Base-by-base conservation (phyloP, 37 sponge, comb jelly and placozoan species). In the Haliclona indistincta region DNA sequence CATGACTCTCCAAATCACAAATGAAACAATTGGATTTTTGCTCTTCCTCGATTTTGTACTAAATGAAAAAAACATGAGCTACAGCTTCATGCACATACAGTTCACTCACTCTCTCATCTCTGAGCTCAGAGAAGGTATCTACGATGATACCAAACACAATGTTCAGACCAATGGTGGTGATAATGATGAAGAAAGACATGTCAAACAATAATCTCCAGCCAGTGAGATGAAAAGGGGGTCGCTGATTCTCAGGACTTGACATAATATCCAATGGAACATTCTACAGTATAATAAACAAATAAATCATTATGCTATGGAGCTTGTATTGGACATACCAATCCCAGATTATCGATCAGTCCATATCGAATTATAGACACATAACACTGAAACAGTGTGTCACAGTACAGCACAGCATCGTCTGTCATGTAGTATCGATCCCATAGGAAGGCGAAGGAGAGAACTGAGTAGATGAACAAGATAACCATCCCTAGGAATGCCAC, bases 71-170 rank as follows among this genome's bases (percentile, higher is more conserved):
- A 6, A 58, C 11, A n/a, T 6, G 13, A 20, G n/a, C 6, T 25
- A n/a, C 22, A 25, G 22, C 22, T n/a, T 25, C 7, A 58, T 58
- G 13, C 6, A 58, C n/a, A 20, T 6, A 7, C 11, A 8, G n/a
- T 6, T 25, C 7, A 58, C 28, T 38, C 43, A 86, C 87, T 76
- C 83, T 89, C 40, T 89, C 90, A 65, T 85, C 85, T 56, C 90
- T 75, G 39, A 94, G 80, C 52, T 90, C 91, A 47, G 91, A 90
- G 84, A 94, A 94, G 0, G 95, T 87, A 43, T 94, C 95, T 30
- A 94, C 88, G 56, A 94, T 94, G 60, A 94, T 90, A 83, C 95
- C 95, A 86, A 90, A 94, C 43, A 94, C 87, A 35, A 94, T 82
- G 69, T 86, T 86, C 80, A 94, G 81, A 32, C 89, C 95, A 70